Evolutionary conservation across 2,888 invertebrate genomes (phyloP), one percentile per base, ranked within the genome.

Genomic region (Hypomecis punctinalis): DNA sequence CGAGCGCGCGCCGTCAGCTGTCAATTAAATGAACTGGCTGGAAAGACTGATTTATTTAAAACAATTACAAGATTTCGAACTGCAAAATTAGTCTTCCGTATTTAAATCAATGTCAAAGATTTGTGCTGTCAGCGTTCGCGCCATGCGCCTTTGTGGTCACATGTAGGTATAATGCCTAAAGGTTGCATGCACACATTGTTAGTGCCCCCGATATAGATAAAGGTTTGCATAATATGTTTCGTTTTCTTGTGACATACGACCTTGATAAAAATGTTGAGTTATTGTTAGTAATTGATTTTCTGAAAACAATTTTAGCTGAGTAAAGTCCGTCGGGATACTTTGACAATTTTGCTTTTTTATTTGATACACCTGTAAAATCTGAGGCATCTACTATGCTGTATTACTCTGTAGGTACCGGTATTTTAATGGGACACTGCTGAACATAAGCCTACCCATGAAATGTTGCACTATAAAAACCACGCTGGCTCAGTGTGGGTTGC

Each of bases 91-190:
- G 78, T 79, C 76, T 84, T 84, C 83, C 83, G 82, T 68, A 73
- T 83, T 77, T 67, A 61, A 63, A 81, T 81, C 83, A 86, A 85
- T 85, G 86, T 82, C 84, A 80, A 65, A 72, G 76, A 74, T 74
- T 68, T 63, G 79, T 74, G 33, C 40, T 62, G 70, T 85, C 85
- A 86, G 85, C 79, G 53, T 57, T 57, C 56, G 43, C 51, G 40
- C 53, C 56, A 51, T 53, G 60, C 52, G 56, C 48, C 63, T 59
- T 61, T 56, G 65, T 57, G 56, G 53, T 45, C 23, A 63, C 40
- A 23, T 46, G 45, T 63, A 58, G 48, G 53, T 53, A 53, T 63
- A 68, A 58, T 71, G 71, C 65, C 48, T 57, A 58, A 61, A 61
- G 61, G 61, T 69, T 73, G 74, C 75, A 73, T 64, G 71, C 73